A percentile compares a stretch with the other conserved stretches of the same genome.
These are phyloP conservation scores for Amazona guildingii DNA, from an alignment of 2,113 vertebrate genomes.

Conservation along the genomic window DNA sequence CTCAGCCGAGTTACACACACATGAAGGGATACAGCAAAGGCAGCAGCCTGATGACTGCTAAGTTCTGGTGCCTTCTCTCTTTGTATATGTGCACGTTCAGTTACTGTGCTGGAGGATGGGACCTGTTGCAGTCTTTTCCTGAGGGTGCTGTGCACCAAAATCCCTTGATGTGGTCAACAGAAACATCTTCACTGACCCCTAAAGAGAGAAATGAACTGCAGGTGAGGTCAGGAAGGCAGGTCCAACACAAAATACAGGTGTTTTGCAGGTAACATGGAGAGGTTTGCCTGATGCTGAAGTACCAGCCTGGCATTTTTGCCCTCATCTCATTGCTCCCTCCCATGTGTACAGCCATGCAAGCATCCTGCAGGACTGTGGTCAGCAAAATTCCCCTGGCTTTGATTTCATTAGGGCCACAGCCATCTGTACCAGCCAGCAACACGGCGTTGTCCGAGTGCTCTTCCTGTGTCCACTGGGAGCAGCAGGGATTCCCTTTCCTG, in stretches of 20 bases:
- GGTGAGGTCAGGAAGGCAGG: background rate
- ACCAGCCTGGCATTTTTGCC: background rate
- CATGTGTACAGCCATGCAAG: background rate
- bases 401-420: background rate
- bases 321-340: background rate
- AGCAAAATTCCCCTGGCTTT: background rate
- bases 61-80: background rate
- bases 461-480: background rate
- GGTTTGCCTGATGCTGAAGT: background rate
- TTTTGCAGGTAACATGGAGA: background rate
- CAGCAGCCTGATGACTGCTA: background rate
- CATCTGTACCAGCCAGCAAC: background rate
- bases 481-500: background rate
- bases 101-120: background rate
- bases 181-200: background rate
- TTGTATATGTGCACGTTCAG: background rate
- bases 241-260: background rate
- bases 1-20: background rate
- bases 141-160: background rate
- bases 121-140: background rate
- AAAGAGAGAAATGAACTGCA: background rate
- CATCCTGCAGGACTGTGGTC: background rate
- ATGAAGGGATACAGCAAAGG: background rate
- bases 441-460: fast-evolving
- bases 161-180: background rate